Base-by-base conservation (phyloP, 1,140 invertebrate genomes). In the Panonychus citri region DNA sequence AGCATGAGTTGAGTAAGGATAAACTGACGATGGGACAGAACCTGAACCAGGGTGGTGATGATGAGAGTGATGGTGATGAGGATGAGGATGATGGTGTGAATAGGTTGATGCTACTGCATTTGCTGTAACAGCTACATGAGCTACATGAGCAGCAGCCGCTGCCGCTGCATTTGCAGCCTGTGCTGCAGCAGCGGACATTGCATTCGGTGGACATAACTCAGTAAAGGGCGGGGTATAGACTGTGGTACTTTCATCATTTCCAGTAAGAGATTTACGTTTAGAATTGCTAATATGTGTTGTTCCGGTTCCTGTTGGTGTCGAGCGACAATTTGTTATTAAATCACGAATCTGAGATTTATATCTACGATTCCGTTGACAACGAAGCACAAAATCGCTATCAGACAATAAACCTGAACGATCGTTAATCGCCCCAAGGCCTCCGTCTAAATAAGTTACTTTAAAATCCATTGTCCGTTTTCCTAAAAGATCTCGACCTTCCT, bases 401-500 rank as follows among this genome's bases (percentile, higher is more conserved):
- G 62, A 62, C 8, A 62, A 42, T 13, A 63, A 55, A 26, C 59
- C 57, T n/a, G 50, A 53, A 12, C 62, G 57, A 54, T 64, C 63
- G n/a, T 56, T 60, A 2, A 63, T 87, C 1, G 84, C 85, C 13
- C 61, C 60, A 49, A 93, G 71, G 2, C 86, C 86, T 0, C 86
- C 86, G 65, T 93, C 88, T 63, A 90, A 73, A 68, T 96, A 96
- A 64, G 89, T 94, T 21, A 95, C 87, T 77, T 97, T 97, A 67
- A 96, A 96, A 69, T 96, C 91, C 84, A 94, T 95, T 1, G 90
- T 96, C 55, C 93, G 78, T 70, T 96, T 96, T 8, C 88, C 87
- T 10, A 94, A 76, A 34, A 96, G 71, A 73, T 97, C 91, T 55
- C 87, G 78, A 15, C 91, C 93, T 76, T 97, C 93, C 72, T 97